Evolutionary conservation across 2,888 invertebrate genomes (phyloP).

Genomic region (Aelia acuminata): DNA sequence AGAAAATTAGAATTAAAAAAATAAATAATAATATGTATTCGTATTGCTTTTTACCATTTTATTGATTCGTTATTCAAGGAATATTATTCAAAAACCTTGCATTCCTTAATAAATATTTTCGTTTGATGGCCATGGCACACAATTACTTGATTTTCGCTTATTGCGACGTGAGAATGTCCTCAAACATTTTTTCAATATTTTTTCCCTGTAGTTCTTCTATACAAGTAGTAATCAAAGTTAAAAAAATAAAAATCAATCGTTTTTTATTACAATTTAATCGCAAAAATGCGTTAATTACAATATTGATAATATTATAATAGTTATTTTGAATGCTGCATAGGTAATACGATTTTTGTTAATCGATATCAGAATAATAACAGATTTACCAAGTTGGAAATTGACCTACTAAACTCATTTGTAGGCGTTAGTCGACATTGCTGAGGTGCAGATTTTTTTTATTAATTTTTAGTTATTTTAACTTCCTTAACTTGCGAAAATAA

Average conservation of each 20-base stretch:
- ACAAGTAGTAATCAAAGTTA: neutral
- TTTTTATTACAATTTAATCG: too few relatives aligned
- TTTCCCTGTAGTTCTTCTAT: neutral
- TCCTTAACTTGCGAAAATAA: too few relatives aligned
- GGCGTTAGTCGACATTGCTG: neutral
- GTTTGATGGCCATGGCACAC: constrained; percentile 24
- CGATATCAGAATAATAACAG: neutral
- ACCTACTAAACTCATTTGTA: neutral
- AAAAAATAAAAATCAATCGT: too few relatives aligned
- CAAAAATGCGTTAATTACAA: too few relatives aligned
- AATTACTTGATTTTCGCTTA: constrained; percentile 3
- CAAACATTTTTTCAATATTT: neutral
- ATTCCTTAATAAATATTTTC: constrained; percentile 7
- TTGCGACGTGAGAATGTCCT: neutral
- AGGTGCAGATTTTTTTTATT: neutral
- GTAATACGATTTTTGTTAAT: neutral
- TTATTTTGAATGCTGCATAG: too few relatives aligned
- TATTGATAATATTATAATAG: too few relatives aligned
- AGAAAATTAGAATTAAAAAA: neutral
- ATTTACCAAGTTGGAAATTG: neutral
- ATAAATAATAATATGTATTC: neutral
- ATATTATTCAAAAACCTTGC: constrained; percentile 18
- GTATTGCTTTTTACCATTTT: neutral
- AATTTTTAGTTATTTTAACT: neutral
- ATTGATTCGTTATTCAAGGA: neutral